These are phyloP conservation scores for Brenthis daphne DNA, from an alignment of 2,888 invertebrate genomes.

Conservation along the genomic window DNA sequence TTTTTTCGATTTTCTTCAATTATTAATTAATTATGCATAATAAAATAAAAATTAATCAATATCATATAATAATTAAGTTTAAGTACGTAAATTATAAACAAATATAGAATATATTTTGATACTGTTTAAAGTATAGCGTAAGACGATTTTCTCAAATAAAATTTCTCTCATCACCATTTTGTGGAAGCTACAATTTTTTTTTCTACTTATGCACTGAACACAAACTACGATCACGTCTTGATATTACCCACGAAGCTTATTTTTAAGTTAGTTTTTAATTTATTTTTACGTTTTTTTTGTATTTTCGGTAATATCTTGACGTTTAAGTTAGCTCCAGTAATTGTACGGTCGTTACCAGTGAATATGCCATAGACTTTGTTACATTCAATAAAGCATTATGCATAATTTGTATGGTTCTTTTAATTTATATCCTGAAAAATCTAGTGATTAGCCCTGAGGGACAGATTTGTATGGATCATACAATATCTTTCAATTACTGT, in stretches of 20 bases:
- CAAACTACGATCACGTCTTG: slow-evolving; percentile 13
- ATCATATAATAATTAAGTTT: too few species aligned
- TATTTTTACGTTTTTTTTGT: slow-evolving; percentile 21
- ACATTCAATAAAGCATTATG: slow-evolving; percentile 76
- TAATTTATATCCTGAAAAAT: slow-evolving; percentile 41
- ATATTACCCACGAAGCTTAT: slow-evolving; percentile 17
- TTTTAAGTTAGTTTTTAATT: slow-evolving; percentile 23
- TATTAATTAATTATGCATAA: too few species aligned
- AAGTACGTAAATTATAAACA: too few species aligned
- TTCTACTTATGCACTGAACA: slow-evolving; percentile 1
- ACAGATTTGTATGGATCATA: too few species aligned
- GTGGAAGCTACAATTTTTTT: not conserved
- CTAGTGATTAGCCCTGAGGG: too few species aligned
- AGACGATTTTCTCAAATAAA: too few species aligned
- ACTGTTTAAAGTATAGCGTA: too few species aligned
- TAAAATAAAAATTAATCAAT: too few species aligned
- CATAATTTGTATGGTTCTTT: slow-evolving; percentile 48
- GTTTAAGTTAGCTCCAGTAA: slow-evolving; percentile 37
- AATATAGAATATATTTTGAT: too few species aligned
- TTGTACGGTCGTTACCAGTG: slow-evolving; percentile 75
- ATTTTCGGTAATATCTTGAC: slow-evolving; percentile 29
- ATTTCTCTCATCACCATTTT: too few species aligned
- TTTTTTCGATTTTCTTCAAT: too few species aligned
- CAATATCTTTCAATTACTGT: too few species aligned
- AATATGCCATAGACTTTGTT: slow-evolving; percentile 80